phyloP scores from a whole-genome alignment of 2,888 invertebrate species.

The Torymus auratus region DNA sequence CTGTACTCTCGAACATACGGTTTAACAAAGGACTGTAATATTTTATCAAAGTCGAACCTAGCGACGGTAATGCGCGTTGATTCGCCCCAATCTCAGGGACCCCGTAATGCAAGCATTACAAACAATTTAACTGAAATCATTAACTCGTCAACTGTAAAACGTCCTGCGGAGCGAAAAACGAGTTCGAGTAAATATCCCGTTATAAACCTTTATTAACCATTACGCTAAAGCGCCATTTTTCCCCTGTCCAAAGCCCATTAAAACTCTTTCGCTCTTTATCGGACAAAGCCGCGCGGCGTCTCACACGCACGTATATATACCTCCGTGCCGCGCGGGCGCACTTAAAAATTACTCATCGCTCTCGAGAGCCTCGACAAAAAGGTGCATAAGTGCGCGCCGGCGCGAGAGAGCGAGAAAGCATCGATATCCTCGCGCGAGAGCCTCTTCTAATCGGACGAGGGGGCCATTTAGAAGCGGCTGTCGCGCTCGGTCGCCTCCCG shows the following conservation, averaged over 20 bases:
- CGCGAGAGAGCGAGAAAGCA: too few species aligned
- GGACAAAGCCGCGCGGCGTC: slow-evolving; percentile 7
- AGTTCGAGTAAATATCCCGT: too few species aligned
- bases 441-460: slow-evolving; percentile 26
- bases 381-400: too few species aligned
- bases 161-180: too few species aligned
- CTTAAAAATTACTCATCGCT: slow-evolving; percentile 43
- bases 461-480: slow-evolving; percentile 38
- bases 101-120: background rate
- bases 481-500: background rate
- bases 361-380: background rate
- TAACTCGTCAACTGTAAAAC: background rate
- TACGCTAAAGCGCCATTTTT: background rate
- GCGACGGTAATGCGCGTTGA: too few species aligned
- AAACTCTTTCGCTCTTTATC: slow-evolving; percentile 30
- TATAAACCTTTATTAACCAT: background rate
- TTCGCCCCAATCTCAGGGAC: too few species aligned
- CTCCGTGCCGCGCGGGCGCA: background rate
- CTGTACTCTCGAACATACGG: too few species aligned
- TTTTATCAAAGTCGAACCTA: too few species aligned
- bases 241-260: slow-evolving; percentile 32
- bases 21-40: too few species aligned
- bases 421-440: too few species aligned
- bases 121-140: background rate
- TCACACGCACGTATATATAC: background rate